These are phyloP conservation scores for Bombus difficillimus DNA, from an alignment of 1,140 invertebrate species.

Conservation along the genomic window DNA sequence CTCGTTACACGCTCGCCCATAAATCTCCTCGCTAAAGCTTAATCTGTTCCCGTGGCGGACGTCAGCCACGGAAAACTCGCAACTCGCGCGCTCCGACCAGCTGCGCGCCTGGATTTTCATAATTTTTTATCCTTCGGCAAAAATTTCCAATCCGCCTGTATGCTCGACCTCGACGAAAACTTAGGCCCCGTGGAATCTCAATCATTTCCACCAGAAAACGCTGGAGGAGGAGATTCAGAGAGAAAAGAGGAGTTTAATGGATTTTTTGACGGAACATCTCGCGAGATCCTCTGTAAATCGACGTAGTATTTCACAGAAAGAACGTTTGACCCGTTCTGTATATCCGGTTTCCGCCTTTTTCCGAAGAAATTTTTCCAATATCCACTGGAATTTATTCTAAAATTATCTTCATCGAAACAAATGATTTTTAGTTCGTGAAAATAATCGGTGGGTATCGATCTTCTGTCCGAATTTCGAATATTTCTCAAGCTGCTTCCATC, in stretches of 20 bases:
- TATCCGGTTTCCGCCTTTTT: background rate
- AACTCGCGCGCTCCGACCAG: background rate
- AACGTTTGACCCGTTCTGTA: background rate
- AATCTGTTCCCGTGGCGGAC: conserved; percentile 70
- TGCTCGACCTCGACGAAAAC: background rate
- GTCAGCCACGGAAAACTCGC: conserved; percentile 26
- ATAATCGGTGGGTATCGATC: too few relatives aligned
- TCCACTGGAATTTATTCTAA: background rate
- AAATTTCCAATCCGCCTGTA: conserved; percentile 60
- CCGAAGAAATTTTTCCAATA: background rate
- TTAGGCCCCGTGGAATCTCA: background rate
- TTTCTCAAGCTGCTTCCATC: background rate
- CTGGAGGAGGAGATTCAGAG: too few relatives aligned
- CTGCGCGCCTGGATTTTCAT: conserved; percentile 62
- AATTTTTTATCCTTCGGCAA: conserved; percentile 70
- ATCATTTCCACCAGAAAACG: background rate
- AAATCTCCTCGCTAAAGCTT: conserved; percentile 76
- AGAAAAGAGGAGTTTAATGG: too few relatives aligned
- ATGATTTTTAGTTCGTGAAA: too few relatives aligned
- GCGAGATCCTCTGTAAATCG: too few relatives aligned
- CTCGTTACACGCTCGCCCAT: conserved; percentile 76
- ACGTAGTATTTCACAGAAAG: too few relatives aligned
- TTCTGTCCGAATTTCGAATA: background rate
- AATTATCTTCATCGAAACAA: too few relatives aligned
- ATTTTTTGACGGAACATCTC: too few relatives aligned